These are phyloP conservation scores for Pristis pectinata DNA, from an alignment of 2,797 vertebrate genomes.

Conservation along the genomic window DNA sequence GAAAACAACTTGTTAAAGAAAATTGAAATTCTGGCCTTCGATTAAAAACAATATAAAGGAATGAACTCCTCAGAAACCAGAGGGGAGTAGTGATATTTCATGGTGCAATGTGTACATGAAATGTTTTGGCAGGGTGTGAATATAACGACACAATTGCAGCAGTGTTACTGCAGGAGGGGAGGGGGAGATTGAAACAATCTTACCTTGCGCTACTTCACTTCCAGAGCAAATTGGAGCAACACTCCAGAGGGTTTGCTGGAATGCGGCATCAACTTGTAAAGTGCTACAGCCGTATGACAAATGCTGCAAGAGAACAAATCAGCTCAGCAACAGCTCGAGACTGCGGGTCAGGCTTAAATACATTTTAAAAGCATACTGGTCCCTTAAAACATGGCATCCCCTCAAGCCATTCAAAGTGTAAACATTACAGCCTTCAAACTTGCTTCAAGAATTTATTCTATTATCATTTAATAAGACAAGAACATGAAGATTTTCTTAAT, in stretches of 20 bases:
- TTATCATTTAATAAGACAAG: not conserved
- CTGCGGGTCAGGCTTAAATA: not conserved
- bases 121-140: not conserved
- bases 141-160: not conserved
- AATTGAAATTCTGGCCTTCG: not conserved
- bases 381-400: not conserved
- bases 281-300: slow-evolving; percentile 80
- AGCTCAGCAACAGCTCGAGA: not conserved
- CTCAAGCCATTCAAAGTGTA: not conserved
- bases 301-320: slow-evolving; percentile 61
- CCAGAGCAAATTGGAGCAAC: slow-evolving; percentile 94
- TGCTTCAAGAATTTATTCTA: not conserved
- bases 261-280: slow-evolving; percentile 86
- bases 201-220: slow-evolving; percentile 91
- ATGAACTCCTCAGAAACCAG: not conserved
- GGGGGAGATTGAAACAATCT: slow-evolving; percentile 38
- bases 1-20: not conserved
- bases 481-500: too few species aligned
- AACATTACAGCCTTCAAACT: not conserved
- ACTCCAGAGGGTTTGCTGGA: slow-evolving; percentile 94
- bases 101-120: not conserved
- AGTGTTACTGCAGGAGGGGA: not conserved
- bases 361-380: not conserved
- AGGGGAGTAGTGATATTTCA: not conserved
- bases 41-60: not conserved